Evolutionary conservation across 2,888 invertebrate genomes (phyloP).

Genomic region (Andrena bicolor): DNA sequence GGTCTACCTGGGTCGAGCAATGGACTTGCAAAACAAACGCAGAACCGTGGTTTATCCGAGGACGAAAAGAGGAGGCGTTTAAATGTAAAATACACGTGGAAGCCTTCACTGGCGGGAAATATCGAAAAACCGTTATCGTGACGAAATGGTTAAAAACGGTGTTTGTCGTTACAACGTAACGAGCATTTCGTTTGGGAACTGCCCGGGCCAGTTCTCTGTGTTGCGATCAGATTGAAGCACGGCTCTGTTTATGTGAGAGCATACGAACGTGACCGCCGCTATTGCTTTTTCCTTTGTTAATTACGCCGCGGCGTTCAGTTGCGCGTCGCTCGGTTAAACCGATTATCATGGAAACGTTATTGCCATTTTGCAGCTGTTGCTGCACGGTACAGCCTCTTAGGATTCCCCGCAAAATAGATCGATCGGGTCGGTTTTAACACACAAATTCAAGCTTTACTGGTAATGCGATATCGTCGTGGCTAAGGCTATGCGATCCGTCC

Average conservation of each 20-base stretch:
- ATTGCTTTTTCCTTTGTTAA: conserved; percentile 66
- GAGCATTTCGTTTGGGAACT: conserved; percentile 58
- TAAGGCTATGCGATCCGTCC: too few relatives aligned
- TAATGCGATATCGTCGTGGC: too few relatives aligned
- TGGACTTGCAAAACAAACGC: too few relatives aligned
- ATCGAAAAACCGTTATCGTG: conserved; percentile 64
- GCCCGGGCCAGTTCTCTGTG: conserved; percentile 22
- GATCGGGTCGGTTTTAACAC: background rate
- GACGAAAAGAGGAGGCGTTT: conserved; percentile 20
- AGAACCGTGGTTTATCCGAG: too few relatives aligned
- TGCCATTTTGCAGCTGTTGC: conserved; percentile 50
- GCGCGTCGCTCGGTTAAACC: conserved; percentile 51
- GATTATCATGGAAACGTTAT: conserved; percentile 60
- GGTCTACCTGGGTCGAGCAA: too few relatives aligned
- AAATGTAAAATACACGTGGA: conserved; percentile 43
- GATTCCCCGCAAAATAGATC: conserved; percentile 48
- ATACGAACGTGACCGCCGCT: conserved; percentile 53
- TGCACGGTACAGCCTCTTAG: conserved; percentile 29
- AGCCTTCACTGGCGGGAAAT: conserved; percentile 42
- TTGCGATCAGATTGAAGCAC: conserved; percentile 63
- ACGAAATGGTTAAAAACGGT: conserved; percentile 65
- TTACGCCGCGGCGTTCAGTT: conserved; percentile 53
- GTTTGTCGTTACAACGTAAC: conserved; percentile 62
- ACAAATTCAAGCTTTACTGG: too few relatives aligned
- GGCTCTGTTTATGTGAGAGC: conserved; percentile 51